Evolutionary conservation across 92 coral and sea anemone genomes (phyloP).

Genomic region (Heteractis magnifica): DNA sequence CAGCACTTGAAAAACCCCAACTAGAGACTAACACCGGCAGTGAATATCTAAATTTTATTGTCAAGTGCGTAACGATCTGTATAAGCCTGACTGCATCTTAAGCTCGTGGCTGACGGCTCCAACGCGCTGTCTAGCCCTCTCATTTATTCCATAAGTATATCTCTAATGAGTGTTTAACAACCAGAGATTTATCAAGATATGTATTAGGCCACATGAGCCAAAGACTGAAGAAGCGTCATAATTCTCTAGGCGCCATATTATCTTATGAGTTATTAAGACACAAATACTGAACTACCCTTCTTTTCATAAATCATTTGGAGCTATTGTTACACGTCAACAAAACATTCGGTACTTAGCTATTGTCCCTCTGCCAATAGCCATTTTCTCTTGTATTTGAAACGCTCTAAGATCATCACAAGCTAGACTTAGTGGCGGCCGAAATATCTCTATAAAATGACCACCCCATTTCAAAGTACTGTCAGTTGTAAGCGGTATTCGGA

Average conservation of each 20-base stretch:
- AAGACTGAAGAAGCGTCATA: neutral
- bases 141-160: neutral
- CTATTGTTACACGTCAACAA: slow-evolving; percentile 44
- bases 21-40: too few species aligned
- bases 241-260: slow-evolving; percentile 28
- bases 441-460: slow-evolving; percentile 22
- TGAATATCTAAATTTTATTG: too few species aligned
- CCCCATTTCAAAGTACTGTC: neutral
- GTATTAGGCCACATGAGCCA: neutral
- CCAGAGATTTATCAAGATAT: neutral
- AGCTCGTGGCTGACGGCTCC: neutral
- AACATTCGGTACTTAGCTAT: slow-evolving; percentile 16
- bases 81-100: neutral
- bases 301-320: slow-evolving; percentile 41
- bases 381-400: slow-evolving; percentile 13
- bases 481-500: neutral
- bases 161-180: neutral
- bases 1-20: too few species aligned
- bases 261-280: neutral
- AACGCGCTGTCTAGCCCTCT: neutral
- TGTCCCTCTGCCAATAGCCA: slow-evolving; percentile 21
- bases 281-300: neutral
- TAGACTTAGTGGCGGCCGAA: slow-evolving; percentile 40
- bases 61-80: too few species aligned
- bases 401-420: slow-evolving; percentile 16